Evolutionary conservation across 2,888 invertebrate genomes (phyloP), one percentile per base, ranked within the genome.

Genomic region (Lamproptera curius): DNA sequence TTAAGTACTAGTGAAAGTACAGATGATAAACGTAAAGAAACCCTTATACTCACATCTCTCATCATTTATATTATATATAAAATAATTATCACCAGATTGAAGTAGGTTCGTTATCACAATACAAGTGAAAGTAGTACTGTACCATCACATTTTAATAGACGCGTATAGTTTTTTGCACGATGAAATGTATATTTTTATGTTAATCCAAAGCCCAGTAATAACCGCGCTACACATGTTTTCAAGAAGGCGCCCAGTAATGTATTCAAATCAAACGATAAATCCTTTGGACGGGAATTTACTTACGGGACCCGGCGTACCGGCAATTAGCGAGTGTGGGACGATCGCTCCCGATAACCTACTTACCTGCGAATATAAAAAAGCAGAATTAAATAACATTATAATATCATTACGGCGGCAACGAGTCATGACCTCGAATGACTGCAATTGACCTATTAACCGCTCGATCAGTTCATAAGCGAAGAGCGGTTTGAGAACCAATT

Each of bases 371-470:
- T 65, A 65, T 70, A 73, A 65, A 66, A 62, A 75, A 57, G 56
- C 55, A 61, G 73, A 76, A 80, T 80, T 77, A 76, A 76, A 81
- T 80, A 68, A 74, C 76, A 79, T 78, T 82, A 78, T 74, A 78
- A 81, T 81, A 81, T 78, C 78, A 81, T 79, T 78, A 76, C 67
- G 28, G 16, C 57, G 70, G 64, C 69, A 69, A 70, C 55, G 58
- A 78, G 76, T 76, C 76, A 60, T 68, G 85, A 80, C 82, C 83
- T 55, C 58, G 51, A 57, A 61, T 58, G 59, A 58, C 59, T 65
- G 77, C 61, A 63, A 71, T 67, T 73, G 78, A 79, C 80, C 79
- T 73, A 62, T 61, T 61, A 58, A 51, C 46, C 38, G 50, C 37
- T 50, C 61, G 50, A 6, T 8, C 47, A 65, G n/a, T n/a, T n/a